These are phyloP conservation scores for Redunca redunca DNA, from an alignment of 2,113 vertebrate species.

Conservation along the genomic window DNA sequence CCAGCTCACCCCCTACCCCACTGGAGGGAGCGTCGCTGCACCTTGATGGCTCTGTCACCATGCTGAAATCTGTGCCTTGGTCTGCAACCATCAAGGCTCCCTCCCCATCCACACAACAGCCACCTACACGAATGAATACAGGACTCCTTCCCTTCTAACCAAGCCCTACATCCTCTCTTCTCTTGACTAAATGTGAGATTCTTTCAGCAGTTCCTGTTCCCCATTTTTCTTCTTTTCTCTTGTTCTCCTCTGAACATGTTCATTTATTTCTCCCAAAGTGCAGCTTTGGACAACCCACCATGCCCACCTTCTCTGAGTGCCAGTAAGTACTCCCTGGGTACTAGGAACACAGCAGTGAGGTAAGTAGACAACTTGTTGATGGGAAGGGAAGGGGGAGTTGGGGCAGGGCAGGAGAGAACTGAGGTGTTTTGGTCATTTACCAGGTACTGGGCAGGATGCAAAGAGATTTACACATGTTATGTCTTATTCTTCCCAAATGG, in stretches of 20 bases:
- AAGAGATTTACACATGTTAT: not conserved
- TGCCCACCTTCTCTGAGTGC: accelerated
- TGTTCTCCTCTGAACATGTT: not conserved
- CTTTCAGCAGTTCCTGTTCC: not conserved
- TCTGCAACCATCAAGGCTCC: not conserved
- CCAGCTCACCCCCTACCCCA: not conserved
- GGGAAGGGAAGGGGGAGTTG: not conserved
- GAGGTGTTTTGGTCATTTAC: not conserved
- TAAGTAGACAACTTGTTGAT: not conserved
- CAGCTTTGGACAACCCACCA: not conserved
- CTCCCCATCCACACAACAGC: not conserved
- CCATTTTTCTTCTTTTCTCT: not conserved
- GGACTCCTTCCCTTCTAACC: not conserved
- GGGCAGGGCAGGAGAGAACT: not conserved
- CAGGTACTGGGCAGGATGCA: not conserved
- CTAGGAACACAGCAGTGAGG: not conserved
- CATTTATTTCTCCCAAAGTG: not conserved
- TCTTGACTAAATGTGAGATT: not conserved
- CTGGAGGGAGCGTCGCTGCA: too few species aligned
- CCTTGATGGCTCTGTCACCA: accelerated
- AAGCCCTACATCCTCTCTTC: not conserved
- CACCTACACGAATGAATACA: not conserved
- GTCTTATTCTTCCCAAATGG: not conserved
- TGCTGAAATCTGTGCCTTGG: not conserved
- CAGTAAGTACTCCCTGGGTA: not conserved